Percentiles rank a stretch among this genome's conserved stretches.
Conservation (phyloP, 2,797 vertebrate species). For the Psittacula echo region DNA sequence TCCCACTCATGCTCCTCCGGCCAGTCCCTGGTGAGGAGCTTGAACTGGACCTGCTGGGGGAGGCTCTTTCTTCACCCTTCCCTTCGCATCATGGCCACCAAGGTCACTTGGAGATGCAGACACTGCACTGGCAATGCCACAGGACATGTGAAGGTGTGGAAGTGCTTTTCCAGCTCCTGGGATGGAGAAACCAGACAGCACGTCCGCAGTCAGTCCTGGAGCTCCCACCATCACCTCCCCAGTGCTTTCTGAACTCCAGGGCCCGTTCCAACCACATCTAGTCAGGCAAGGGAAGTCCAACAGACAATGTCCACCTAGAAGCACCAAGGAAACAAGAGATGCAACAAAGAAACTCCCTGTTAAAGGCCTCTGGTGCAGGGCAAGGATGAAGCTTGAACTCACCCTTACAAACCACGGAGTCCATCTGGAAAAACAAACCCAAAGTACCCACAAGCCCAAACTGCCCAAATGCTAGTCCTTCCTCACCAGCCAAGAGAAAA, state of each 20-base stretch:
- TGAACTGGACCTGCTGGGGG: background rate
- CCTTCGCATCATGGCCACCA: background rate
- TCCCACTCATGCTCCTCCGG: accelerated
- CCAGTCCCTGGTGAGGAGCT: background rate
- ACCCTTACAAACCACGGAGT: background rate
- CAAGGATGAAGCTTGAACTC: background rate
- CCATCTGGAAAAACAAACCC: background rate
- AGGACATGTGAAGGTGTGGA: background rate
- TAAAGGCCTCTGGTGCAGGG: background rate
- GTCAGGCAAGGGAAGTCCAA: background rate
- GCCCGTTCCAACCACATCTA: accelerated
- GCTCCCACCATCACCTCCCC: background rate
- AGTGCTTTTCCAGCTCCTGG: background rate
- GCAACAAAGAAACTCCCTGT: background rate
- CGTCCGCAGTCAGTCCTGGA: accelerated
- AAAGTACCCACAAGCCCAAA: no score
- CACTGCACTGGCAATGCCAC: accelerated
- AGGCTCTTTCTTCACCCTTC: background rate
- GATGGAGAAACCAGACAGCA: background rate
- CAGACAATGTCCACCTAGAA: accelerated
- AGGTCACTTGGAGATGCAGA: accelerated
- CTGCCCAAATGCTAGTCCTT: background rate
- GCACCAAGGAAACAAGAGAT: accelerated
- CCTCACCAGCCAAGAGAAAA: background rate
- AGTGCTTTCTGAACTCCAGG: background rate